phyloP scores from a whole-genome alignment of 2,888 invertebrate genomes.

The Balanococcus diminutus region DNA sequence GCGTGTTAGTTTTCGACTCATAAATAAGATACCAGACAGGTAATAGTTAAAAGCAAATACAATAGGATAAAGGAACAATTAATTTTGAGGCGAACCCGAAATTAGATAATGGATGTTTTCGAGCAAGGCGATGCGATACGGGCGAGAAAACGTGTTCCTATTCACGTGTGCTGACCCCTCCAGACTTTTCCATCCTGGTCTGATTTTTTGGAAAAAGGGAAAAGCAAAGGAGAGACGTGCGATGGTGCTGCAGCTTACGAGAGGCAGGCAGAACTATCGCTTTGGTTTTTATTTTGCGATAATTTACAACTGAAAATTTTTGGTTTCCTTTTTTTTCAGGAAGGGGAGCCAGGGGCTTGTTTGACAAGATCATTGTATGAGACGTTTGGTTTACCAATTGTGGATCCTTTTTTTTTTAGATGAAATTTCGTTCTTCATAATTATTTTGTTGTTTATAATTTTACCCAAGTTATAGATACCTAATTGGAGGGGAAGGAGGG shows the following conservation, averaged over 20 bases:
- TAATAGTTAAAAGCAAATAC: conserved; percentile 42
- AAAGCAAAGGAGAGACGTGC: no score
- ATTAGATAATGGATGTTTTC: conserved; percentile 39
- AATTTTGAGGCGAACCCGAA: conserved; percentile 32
- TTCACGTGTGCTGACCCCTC: neutral
- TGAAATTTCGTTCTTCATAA: no score
- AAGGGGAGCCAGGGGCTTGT: neutral
- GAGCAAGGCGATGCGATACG: conserved; percentile 8
- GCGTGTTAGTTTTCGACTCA: conserved; percentile 32
- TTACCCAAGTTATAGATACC: no score
- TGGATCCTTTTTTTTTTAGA: no score
- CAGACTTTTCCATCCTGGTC: neutral
- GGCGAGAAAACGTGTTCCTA: neutral
- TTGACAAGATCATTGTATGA: neutral
- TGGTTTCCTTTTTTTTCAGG: neutral
- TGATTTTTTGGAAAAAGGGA: neutral
- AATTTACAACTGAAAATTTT: neutral
- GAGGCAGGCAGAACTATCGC: neutral
- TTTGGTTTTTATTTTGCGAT: neutral
- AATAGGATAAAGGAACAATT: conserved; percentile 42
- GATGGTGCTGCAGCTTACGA: neutral
- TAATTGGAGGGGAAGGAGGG: no score
- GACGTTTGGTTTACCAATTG: no score
- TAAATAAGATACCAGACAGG: conserved; percentile 40
- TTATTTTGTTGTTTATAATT: no score